Evolutionary conservation across 2,888 invertebrate species (phyloP).

Genomic region (Peribatodes rhomboidaria): DNA sequence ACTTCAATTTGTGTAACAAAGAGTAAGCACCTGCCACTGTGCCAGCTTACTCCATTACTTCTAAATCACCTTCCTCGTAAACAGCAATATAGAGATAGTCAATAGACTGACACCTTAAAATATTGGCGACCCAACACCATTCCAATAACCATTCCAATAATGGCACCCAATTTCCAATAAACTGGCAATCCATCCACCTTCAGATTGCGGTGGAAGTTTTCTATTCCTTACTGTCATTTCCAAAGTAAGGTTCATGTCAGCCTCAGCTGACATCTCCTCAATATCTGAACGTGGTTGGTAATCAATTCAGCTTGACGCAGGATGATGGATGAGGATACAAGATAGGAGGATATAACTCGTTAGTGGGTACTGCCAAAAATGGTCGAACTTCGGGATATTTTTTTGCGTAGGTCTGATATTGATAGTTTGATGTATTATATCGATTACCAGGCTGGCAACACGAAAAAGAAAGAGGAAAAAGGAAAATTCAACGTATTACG

Average conservation of each 20-base stretch:
- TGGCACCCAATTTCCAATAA: neutral
- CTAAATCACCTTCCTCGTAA: neutral
- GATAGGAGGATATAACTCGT: neutral
- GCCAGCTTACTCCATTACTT: neutral
- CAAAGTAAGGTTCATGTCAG: neutral
- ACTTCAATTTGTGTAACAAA: too few species aligned
- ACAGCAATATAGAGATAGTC: neutral
- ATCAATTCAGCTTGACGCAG: slow-evolving; percentile 32
- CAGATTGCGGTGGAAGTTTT: neutral
- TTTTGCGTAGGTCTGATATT: neutral
- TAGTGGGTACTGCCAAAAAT: slow-evolving; percentile 5
- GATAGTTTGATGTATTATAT: neutral
- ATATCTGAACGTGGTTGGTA: slow-evolving; percentile 22
- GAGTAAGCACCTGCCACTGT: too few species aligned
- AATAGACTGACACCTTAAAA: slow-evolving; percentile 3
- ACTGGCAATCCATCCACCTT: slow-evolving; percentile 1
- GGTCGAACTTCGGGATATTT: neutral
- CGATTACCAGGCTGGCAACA: neutral
- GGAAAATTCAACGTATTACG: too few species aligned
- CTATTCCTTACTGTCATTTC: slow-evolving; percentile 9
- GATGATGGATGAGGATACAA: slow-evolving; percentile 27
- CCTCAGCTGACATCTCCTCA: slow-evolving; percentile 20
- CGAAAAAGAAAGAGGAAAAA: too few species aligned
- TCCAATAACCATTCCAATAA: neutral
- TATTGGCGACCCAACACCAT: slow-evolving; percentile 1